Evolutionary conservation across 2,797 vertebrate species (phyloP).

Genomic region (Acridotheres tristis): DNA sequence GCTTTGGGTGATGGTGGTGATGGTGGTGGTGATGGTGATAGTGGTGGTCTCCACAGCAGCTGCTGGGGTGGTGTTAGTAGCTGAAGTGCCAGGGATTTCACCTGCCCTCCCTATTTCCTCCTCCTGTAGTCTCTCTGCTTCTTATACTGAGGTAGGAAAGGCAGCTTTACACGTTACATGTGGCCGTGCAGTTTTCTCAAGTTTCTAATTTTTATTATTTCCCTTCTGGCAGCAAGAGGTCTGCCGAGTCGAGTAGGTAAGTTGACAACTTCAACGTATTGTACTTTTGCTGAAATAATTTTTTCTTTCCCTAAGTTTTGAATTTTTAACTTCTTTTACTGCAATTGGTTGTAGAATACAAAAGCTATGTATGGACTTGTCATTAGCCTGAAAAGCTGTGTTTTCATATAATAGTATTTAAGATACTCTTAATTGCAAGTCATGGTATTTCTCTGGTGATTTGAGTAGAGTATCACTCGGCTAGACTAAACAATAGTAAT

Average conservation of each 20-base stretch:
- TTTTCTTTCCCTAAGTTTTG: background rate
- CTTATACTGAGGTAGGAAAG: background rate
- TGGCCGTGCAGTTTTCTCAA: background rate
- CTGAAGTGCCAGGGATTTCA: background rate
- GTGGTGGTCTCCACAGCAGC: background rate
- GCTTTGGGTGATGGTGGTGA: background rate
- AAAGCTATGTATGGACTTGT: background rate
- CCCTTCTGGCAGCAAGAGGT: background rate
- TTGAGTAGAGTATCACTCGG: background rate
- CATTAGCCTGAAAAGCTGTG: background rate
- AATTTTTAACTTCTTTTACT: background rate
- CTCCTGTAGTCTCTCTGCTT: background rate
- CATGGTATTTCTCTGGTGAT: background rate
- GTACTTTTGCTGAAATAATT: background rate
- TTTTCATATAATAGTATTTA: background rate
- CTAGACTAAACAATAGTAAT: background rate
- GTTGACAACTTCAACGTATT: background rate
- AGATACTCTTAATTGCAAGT: background rate
- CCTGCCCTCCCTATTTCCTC: background rate
- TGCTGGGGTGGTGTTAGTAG: background rate
- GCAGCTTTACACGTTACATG: background rate
- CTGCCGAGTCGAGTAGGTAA: background rate
- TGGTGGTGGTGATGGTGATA: background rate
- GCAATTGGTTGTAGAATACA: background rate
- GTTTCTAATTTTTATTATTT: background rate